Conservation (phyloP, 2,797 vertebrate genomes). For the Chelmon rostratus region DNA sequence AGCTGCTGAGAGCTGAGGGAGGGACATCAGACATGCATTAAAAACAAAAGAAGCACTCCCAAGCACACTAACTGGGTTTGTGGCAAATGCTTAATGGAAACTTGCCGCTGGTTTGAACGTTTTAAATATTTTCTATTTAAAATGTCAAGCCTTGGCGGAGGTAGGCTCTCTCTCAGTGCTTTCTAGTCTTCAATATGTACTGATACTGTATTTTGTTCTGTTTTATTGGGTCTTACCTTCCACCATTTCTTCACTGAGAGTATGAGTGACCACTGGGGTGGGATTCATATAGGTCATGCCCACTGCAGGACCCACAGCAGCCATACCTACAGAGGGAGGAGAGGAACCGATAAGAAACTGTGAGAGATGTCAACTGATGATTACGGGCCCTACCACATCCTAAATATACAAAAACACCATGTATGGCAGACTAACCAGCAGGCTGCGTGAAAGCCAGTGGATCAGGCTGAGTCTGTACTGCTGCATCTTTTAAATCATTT, state of each 20-base stretch:
- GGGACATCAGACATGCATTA: background rate
- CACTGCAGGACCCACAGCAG: conserved; percentile 52
- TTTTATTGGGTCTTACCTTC: conserved; percentile 85
- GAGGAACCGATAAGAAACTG: background rate
- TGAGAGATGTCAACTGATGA: background rate
- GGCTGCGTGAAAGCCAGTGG: conserved; percentile 67
- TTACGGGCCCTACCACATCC: background rate
- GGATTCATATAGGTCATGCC: conserved; percentile 79
- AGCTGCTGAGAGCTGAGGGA: conserved; percentile 83
- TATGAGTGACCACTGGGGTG: conserved; percentile 73
- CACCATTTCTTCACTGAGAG: conserved; percentile 83
- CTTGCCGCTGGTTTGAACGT: too few species aligned
- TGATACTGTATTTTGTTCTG: background rate
- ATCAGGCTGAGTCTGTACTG: conserved; percentile 85
- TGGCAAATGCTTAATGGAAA: background rate
- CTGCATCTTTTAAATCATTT: conserved; percentile 79
- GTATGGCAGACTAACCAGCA: conserved; percentile 77
- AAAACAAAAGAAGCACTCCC: background rate
- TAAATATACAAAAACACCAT: background rate
- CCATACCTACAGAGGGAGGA: conserved; percentile 21
- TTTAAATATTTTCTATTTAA: background rate
- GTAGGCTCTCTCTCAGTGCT: too few species aligned
- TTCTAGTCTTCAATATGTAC: background rate
- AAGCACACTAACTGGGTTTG: background rate
- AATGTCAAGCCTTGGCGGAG: background rate